These are phyloP conservation scores for Melanophora roralis DNA, from an alignment of 2,888 invertebrate species.

Conservation along the genomic window DNA sequence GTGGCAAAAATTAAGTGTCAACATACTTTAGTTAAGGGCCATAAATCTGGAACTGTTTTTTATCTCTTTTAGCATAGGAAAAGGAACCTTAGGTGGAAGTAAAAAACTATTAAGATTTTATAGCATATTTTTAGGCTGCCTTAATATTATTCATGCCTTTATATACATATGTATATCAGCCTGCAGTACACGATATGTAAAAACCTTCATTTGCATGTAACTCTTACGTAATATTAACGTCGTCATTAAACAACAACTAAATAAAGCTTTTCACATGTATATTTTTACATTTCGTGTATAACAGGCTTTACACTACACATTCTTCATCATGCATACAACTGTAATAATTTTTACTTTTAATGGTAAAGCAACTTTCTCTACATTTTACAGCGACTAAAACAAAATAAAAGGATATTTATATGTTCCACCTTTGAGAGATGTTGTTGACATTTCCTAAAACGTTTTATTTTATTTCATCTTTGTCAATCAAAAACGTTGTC, in stretches of 20 bases:
- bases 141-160: too few species aligned
- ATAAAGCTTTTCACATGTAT: too few species aligned
- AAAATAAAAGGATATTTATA: not conserved
- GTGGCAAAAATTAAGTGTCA: slow-evolving; percentile 59
- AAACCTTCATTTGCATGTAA: too few species aligned
- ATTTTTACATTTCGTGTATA: too few species aligned
- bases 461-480: slow-evolving; percentile 43
- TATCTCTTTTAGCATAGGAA: not conserved
- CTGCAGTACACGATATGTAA: too few species aligned
- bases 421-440: not conserved
- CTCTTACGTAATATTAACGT: too few species aligned
- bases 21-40: not conserved
- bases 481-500: slow-evolving; percentile 49
- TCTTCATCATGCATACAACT: not conserved
- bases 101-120: too few species aligned
- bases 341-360: not conserved
- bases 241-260: too few species aligned
- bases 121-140: too few species aligned
- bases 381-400: not conserved
- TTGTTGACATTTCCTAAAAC: slow-evolving; percentile 45
- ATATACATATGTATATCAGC: too few species aligned
- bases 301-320: too few species aligned
- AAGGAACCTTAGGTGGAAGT: too few species aligned
- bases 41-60: not conserved
- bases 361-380: slow-evolving; percentile 4